Conservation (phyloP, 2,888 invertebrate species). For the Rhamnusium bicolor region DNA sequence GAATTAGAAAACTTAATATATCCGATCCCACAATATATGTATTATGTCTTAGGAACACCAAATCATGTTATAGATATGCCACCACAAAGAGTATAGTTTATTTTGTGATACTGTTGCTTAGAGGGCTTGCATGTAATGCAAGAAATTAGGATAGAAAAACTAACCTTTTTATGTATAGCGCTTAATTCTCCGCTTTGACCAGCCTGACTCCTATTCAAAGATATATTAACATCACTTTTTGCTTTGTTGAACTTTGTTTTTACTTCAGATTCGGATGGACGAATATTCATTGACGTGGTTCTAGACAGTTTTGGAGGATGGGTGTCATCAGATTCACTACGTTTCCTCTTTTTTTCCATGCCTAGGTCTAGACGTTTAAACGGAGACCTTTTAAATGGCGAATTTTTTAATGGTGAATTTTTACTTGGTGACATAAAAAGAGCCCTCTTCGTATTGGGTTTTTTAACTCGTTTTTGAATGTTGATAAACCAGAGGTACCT, state of each 20-base stretch:
- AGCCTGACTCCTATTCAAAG: constrained; percentile 40
- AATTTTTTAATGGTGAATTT: constrained; percentile 74
- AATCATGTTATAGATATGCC: too few relatives aligned
- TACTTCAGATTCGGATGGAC: constrained; percentile 54
- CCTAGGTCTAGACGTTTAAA: constrained; percentile 51
- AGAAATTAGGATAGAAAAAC: constrained; percentile 8
- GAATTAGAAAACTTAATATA: too few relatives aligned
- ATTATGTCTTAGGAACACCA: too few relatives aligned
- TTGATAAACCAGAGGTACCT: constrained; percentile 50
- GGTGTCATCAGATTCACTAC: constrained; percentile 68
- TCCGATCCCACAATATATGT: too few relatives aligned
- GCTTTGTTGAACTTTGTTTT: constrained; percentile 40
- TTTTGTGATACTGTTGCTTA: too few relatives aligned
- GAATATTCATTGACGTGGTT: constrained; percentile 76
- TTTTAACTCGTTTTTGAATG: constrained; percentile 36
- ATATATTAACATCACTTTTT: constrained; percentile 52
- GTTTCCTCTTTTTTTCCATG: constrained; percentile 72
- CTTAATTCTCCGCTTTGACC: constrained; percentile 72
- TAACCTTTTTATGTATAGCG: constrained; percentile 78
- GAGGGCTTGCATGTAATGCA: too few relatives aligned
- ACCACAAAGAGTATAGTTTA: too few relatives aligned
- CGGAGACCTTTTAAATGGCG: constrained; percentile 72
- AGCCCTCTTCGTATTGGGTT: constrained; percentile 49
- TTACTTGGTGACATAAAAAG: constrained; percentile 59
- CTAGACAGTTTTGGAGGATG: constrained; percentile 72